Evolutionary conservation across 2,113 vertebrate species (phyloP), one percentile per base, ranked within the genome.

Genomic region (Sylvia atricapilla): DNA sequence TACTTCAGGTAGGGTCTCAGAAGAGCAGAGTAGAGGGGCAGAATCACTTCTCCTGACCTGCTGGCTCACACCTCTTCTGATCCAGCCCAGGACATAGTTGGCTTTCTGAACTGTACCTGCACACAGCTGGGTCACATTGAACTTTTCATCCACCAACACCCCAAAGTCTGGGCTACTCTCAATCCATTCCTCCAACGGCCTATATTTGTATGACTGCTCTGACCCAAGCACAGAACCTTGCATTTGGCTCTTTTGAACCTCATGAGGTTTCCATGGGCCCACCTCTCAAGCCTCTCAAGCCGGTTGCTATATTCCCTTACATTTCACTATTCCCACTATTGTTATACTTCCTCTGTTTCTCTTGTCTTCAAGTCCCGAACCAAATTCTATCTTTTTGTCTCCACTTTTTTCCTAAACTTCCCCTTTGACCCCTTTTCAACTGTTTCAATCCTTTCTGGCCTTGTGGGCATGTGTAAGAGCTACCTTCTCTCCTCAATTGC

Each of bases 51-150:
- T 41, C 22, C n/a, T 12, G 11, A 50, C 9, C 31, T 49, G 25
- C 50, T 35, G 35, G 35, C 6, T 50, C 25, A 43, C 10, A 16
- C 1, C 11, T 43, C 18, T 80, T 80, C 10, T 31, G 58, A 66
- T 27, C 37, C 4, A 67, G 28, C 12, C 35, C 27, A 50, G 27
- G 22, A 58, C 19, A 43, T 0, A 1, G 5, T 0, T 81, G 15
- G 22, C 23, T 56, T 81, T 66, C 52, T 24, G 23, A 15, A 18
- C 44, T 58, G 37, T 31, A 23, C 44, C 18, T 27, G 8, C 22
- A 37, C 31, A 31, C 18, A 37, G 44, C 3, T 13, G 13, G 22
- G 15, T 37, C 22, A 44, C 31, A 52, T 0, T 28, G 44, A 74
- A 27, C 33, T 59, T 52, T 73, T 74, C 31, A 27, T 44, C 52